A percentile compares a stretch with the other conserved stretches of the same genome.
These are phyloP conservation scores for Lutraria rhynchaena DNA, from an alignment of 1,140 invertebrate species.

Conservation along the genomic window DNA sequence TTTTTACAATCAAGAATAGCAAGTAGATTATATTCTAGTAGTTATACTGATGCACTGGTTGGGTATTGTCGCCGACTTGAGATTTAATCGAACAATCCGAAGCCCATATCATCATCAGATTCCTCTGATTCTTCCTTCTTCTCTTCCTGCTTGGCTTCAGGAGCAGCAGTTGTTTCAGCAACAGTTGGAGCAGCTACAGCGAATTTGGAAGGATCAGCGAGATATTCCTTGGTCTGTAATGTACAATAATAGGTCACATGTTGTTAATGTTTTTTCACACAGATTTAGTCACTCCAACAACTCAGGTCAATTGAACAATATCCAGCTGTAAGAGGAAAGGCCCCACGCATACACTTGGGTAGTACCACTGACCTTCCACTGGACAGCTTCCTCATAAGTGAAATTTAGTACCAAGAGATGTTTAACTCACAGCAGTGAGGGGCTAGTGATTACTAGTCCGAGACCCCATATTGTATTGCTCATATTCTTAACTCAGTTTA, in stretches of 20 bases:
- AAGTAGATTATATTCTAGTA: no score
- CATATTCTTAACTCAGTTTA: no score
- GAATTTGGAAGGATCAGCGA: slow-evolving; percentile 96
- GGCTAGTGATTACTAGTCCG: no score
- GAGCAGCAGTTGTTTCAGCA: slow-evolving; percentile 84
- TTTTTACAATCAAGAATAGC: no score
- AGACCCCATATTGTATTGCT: no score
- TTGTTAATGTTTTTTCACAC: neutral
- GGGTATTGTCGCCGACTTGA: no score
- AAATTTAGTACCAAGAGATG: no score
- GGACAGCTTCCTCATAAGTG: no score
- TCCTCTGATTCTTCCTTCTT: slow-evolving; percentile 89
- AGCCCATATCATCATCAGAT: slow-evolving; percentile 90
- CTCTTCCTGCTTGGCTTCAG: slow-evolving; percentile 84
- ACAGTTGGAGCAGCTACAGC: slow-evolving; percentile 86
- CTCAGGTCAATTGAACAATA: neutral
- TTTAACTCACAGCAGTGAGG: no score
- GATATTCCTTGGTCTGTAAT: slow-evolving; percentile 83
- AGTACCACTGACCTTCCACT: neutral
- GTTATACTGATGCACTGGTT: no score
- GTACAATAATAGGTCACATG: neutral
- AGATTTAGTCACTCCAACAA: neutral
- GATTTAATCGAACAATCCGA: slow-evolving; percentile 83
- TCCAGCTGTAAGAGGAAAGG: neutral
- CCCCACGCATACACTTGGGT: no score